Percentiles rank a stretch among this genome's conserved stretches.
phyloP scores from a whole-genome alignment of 1,140 invertebrate genomes.

The Aphidius gifuensis region DNA sequence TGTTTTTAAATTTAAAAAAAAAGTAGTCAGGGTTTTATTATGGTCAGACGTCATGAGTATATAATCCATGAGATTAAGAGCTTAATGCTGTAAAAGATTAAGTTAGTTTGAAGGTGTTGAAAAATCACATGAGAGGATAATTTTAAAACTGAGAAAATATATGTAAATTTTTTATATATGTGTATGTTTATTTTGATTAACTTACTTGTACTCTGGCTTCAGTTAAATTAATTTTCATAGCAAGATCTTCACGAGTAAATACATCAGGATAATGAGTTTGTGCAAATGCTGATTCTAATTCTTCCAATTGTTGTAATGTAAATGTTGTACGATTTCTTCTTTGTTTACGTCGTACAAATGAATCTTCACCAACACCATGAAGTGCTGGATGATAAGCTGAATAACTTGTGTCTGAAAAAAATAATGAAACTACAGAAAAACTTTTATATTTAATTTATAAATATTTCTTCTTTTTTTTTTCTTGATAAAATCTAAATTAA shows the following conservation, averaged over 20 bases:
- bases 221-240: conserved; percentile 97
- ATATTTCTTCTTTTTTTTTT: background rate
- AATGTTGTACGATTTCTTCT: conserved; percentile 94
- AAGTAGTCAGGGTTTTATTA: too few species aligned
- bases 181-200: too few species aligned
- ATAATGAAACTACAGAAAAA: conserved; percentile 21
- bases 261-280: conserved; percentile 98
- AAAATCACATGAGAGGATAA: conserved; percentile 37
- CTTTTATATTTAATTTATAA: background rate
- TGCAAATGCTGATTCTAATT: conserved; percentile 94
- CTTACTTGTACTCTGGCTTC: conserved; percentile 93
- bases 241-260: conserved; percentile 94
- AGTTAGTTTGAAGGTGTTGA: conserved; percentile 55
- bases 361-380: conserved; percentile 78
- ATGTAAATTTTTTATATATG: too few species aligned
- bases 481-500: background rate
- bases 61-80: conserved; percentile 55
- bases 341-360: conserved; percentile 93
- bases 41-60: conserved; percentile 35
- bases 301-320: conserved; percentile 91
- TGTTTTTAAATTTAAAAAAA: too few species aligned
- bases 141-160: too few species aligned
- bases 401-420: conserved; percentile 78
- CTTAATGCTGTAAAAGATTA: conserved; percentile 56
- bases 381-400: conserved; percentile 86